Conservation (phyloP, 2,797 vertebrate genomes). For the Leuciscus waleckii region DNA sequence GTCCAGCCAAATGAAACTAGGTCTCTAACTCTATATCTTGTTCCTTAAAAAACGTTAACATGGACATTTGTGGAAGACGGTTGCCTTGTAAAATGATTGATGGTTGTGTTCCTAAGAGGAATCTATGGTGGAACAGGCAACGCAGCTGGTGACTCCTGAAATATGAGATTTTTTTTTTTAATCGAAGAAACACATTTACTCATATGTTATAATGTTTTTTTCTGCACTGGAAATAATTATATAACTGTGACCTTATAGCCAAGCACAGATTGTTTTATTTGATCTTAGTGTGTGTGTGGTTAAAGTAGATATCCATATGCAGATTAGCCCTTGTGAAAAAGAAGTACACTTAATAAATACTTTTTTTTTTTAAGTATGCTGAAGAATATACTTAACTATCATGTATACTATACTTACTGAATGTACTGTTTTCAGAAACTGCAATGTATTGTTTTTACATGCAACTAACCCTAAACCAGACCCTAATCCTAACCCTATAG, state of each 20-base stretch:
- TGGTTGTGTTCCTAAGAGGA: slow-evolving; percentile 19
- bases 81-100: slow-evolving; percentile 16
- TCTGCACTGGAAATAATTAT: slow-evolving; percentile 19
- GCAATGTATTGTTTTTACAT: background rate
- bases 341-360: background rate
- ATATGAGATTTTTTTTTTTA: background rate
- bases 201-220: slow-evolving; percentile 1
- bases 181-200: background rate
- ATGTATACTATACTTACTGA: background rate
- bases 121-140: background rate
- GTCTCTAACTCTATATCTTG: slow-evolving; percentile 9
- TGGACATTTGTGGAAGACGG: background rate
- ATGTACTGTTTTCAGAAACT: background rate
- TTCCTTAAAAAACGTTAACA: slow-evolving; percentile 1
- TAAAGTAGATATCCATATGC: background rate
- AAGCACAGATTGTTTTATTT: background rate
- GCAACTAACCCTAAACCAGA: background rate
- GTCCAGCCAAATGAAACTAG: background rate
- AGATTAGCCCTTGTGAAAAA: background rate
- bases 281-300: slow-evolving; percentile 30
- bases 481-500: background rate
- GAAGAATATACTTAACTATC: background rate
- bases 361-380: background rate
- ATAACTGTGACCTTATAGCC: slow-evolving; percentile 15
- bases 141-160: slow-evolving; percentile 28